Base-by-base conservation (phyloP, 2,888 invertebrate species). In the Tethea ocularis region DNA sequence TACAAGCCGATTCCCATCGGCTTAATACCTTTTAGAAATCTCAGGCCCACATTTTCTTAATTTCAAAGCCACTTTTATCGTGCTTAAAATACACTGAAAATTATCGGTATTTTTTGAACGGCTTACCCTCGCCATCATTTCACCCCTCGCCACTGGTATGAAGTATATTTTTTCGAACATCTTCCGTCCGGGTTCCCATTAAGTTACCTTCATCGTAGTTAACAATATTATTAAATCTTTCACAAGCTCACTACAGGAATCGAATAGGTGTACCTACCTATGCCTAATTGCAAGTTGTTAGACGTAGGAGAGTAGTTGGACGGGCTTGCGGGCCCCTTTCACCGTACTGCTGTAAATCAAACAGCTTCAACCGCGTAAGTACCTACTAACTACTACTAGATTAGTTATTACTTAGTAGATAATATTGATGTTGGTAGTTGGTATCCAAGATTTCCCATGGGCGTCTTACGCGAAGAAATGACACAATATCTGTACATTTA, bases 241-340 rank as follows among this genome's bases (percentile, higher is more conserved):
- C 57, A 53, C 51, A 55, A 46, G 38, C 62, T 63, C 17, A 15
- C 53, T 54, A 54, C 53, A 33, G 53, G 65, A 67, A 67, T 68
- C 64, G 66, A 71, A 74, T 64, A 59, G 66, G 63, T 62, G 69
- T 73, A n/a, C n/a, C n/a, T n/a, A n/a, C n/a, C n/a, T n/a, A 60
- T 62, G 65, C 71, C 58, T 80, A 78, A 80, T 78, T 77, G 73
- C 72, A 62, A 76, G 72, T 75, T 75, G 75, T 74, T 54, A 58
- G 55, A 23, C 23, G 41, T 76, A 75, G 73, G 74, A 79, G 77
- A 77, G 80, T 74, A 63, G 83, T 75, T 62, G 52, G 64, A 72
- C 79, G 54, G 68, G 81, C 74, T 69, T 56, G 52, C 53, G 56
- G 62, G 72, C 74, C 71, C 86, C 86, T 87, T 87, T 87, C 87